Conservation (phyloP, 2,888 invertebrate genomes). For the Diloba caeruleocephala region DNA sequence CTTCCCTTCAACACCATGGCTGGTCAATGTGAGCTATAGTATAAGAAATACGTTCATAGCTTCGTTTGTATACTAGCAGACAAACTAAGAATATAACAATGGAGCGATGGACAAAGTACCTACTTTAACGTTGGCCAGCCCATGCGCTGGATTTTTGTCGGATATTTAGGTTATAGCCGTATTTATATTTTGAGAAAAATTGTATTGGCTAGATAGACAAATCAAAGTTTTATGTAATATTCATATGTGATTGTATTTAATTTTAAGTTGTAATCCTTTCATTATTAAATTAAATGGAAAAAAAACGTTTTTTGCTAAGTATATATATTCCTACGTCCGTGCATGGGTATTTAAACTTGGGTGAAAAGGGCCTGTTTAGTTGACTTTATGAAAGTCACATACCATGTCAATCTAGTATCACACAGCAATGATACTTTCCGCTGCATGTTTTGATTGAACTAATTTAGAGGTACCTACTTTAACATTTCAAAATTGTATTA, state of each 20-base stretch:
- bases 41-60: not conserved
- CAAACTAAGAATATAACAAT: not conserved
- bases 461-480: too few species aligned
- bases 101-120: not conserved
- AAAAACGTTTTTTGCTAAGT: not conserved
- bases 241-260: constrained; percentile 21
- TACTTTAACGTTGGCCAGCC: not conserved
- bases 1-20: not conserved
- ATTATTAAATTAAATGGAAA: constrained; percentile 28
- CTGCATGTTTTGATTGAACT: too few species aligned
- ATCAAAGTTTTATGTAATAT: constrained; percentile 28
- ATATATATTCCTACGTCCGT: too few species aligned
- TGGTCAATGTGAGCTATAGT: not conserved
- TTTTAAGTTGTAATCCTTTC: constrained; percentile 23
- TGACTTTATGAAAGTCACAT: too few species aligned
- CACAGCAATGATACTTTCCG: too few species aligned
- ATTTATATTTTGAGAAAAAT: not conserved
- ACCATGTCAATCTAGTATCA: too few species aligned
- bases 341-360: too few species aligned
- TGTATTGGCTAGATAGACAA: constrained; percentile 35
- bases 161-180: not conserved
- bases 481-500: too few species aligned
- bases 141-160: not conserved
- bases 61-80: not conserved
- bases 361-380: too few species aligned